Evolutionary conservation across 2,797 vertebrate genomes (phyloP).

Genomic region (Lagorchestes hirsutus): DNA sequence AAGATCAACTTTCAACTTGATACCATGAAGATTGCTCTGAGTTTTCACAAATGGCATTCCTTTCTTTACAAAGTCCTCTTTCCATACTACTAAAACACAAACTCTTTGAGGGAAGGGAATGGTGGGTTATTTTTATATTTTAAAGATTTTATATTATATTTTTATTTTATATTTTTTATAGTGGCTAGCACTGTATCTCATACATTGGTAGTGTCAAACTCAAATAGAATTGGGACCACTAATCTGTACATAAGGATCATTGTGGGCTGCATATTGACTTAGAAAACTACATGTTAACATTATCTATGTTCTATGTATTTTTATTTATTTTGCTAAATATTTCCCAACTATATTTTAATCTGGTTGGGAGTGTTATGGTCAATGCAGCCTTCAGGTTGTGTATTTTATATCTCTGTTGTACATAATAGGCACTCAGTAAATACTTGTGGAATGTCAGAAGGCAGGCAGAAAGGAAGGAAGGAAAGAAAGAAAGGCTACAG

Average conservation of each 20-base stretch:
- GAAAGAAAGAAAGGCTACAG: background rate
- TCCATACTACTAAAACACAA: background rate
- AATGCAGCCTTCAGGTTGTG: background rate
- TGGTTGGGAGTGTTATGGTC: background rate
- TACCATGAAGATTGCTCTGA: background rate
- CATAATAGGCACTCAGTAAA: background rate
- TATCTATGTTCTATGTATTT: background rate
- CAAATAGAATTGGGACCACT: background rate
- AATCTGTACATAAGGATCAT: background rate
- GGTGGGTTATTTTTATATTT: background rate
- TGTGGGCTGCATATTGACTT: background rate
- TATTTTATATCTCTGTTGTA: conserved; percentile 20
- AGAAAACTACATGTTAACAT: background rate
- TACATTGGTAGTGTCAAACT: background rate
- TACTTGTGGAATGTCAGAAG: background rate
- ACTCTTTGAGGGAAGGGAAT: background rate
- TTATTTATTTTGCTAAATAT: background rate
- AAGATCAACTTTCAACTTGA: background rate
- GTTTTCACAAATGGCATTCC: background rate
- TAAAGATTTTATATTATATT: background rate
- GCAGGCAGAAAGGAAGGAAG: background rate
- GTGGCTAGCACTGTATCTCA: background rate
- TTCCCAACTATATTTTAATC: background rate
- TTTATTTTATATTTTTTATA: background rate
- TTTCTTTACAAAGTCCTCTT: background rate